Evolutionary conservation across 2,888 invertebrate species (phyloP).

Genomic region (Pammene aurita): DNA sequence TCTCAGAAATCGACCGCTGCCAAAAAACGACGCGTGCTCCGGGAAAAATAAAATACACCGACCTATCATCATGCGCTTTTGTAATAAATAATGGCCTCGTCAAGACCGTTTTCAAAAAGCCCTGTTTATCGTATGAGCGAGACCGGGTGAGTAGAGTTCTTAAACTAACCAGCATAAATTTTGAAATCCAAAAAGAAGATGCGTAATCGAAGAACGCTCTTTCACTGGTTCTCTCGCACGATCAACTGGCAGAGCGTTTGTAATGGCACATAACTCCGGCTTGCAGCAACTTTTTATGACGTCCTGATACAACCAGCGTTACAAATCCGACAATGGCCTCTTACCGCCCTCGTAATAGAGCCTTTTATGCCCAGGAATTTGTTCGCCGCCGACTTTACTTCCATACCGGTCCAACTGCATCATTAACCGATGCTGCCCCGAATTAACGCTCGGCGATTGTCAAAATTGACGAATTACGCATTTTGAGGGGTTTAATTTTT

Average conservation of each 20-base stretch:
- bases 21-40: conserved; percentile 71
- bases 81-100: conserved; percentile 70
- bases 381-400: conserved; percentile 45
- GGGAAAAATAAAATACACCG: conserved; percentile 65
- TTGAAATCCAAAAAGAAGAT: neutral
- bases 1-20: conserved; percentile 76
- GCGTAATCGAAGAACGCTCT: neutral
- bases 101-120: conserved; percentile 67
- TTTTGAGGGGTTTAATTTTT: conserved; percentile 42
- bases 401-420: conserved; percentile 67
- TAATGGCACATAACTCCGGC: conserved; percentile 48
- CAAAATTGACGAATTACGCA: conserved; percentile 55
- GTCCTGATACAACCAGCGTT: conserved; percentile 47
- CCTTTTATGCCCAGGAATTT: neutral
- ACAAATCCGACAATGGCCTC: conserved; percentile 17
- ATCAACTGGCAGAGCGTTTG: neutral
- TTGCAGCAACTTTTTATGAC: conserved; percentile 65
- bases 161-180: neutral
- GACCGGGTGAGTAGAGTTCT: neutral
- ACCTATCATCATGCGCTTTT: conserved; percentile 69
- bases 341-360: conserved; percentile 2
- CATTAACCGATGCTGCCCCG: conserved; percentile 62
- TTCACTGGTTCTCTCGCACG: neutral
- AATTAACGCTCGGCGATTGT: conserved; percentile 61
- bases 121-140: neutral